Evolutionary conservation across 2,888 invertebrate species (phyloP).

Genomic region (Chrysomela aeneicollis): DNA sequence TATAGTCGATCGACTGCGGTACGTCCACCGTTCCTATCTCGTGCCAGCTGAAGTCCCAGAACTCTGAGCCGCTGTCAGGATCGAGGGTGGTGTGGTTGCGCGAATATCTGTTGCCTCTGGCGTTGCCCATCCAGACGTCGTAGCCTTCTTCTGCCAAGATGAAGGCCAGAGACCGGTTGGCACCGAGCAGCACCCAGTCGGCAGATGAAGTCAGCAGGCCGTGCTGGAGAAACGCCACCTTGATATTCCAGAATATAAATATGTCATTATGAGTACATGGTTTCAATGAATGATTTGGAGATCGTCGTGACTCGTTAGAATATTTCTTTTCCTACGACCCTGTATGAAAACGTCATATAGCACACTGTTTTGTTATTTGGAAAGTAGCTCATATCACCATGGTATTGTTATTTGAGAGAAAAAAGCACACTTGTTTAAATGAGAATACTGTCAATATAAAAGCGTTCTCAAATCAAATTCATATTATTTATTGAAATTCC

Average conservation of each 20-base stretch:
- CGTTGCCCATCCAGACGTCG: slow-evolving; percentile 52
- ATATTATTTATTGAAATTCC: no score
- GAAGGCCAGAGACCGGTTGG: slow-evolving; percentile 57
- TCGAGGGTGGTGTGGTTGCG: slow-evolving; percentile 41
- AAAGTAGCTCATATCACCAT: no score
- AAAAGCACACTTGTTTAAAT: no score
- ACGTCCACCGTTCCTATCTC: slow-evolving; percentile 82
- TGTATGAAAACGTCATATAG: no score
- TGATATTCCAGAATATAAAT: slow-evolving; percentile 31
- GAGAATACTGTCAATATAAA: no score
- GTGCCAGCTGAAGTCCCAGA: slow-evolving; percentile 73
- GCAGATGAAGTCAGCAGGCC: slow-evolving; percentile 65
- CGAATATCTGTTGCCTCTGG: slow-evolving; percentile 45
- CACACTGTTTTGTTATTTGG: no score
- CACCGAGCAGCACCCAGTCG: slow-evolving; percentile 66
- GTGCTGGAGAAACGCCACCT: slow-evolving; percentile 63
- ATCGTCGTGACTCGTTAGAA: no score
- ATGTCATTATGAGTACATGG: no score
- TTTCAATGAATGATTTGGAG: no score
- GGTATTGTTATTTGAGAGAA: no score
- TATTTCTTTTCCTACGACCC: no score
- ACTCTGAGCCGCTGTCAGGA: slow-evolving; percentile 44
- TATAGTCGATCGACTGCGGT: slow-evolving; percentile 81
- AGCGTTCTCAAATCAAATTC: no score
- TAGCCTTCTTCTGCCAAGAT: slow-evolving; percentile 51